These are phyloP conservation scores for Eulemur macaco DNA, from an alignment of 2,113 vertebrate genomes.

Conservation along the genomic window DNA sequence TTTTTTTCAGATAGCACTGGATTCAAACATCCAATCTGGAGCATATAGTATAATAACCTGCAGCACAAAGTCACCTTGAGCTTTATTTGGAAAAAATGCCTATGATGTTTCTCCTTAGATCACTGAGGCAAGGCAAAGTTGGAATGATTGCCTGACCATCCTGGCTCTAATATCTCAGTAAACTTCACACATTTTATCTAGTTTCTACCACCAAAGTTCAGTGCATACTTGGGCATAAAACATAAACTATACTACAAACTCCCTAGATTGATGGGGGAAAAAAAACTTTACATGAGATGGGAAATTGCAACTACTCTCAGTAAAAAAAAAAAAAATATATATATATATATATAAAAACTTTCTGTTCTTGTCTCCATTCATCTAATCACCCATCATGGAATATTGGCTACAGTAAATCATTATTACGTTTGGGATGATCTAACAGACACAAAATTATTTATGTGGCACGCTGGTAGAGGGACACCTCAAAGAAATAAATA, in stretches of 20 bases:
- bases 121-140: neutral
- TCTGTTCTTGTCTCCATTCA: neutral
- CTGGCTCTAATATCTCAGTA: neutral
- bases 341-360: neutral
- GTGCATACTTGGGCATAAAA: neutral
- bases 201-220: neutral
- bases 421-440: neutral
- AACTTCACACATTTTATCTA: neutral
- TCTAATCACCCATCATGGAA: neutral
- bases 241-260: neutral
- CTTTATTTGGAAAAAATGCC: neutral
- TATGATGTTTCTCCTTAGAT: neutral
- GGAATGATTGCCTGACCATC: neutral
- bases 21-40: conserved; percentile 18
- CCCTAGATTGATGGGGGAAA: too few relatives aligned
- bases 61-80: conserved; percentile 50
- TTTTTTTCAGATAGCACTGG: neutral
- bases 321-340: neutral
- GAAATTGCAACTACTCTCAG: neutral
- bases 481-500: neutral
- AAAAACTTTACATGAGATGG: neutral
- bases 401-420: neutral
- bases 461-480: neutral
- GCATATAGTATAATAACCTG: conserved; percentile 49
- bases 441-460: neutral